These are phyloP conservation scores for Andrena dorsata DNA, from an alignment of 2,888 invertebrate genomes.

Conservation along the genomic window DNA sequence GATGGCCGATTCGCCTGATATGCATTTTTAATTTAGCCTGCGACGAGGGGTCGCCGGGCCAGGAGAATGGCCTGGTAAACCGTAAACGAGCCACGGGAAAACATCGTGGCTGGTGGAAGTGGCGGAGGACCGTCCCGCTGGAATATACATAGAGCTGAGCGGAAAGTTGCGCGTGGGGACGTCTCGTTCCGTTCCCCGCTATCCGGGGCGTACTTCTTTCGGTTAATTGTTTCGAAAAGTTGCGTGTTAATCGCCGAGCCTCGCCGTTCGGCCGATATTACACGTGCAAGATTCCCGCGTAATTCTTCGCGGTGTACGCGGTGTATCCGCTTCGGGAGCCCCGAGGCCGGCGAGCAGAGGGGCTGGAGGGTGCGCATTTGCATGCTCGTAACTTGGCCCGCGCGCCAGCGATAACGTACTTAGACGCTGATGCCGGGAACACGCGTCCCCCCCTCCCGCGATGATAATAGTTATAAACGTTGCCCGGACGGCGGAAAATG, in stretches of 20 bases:
- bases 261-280: slow-evolving; percentile 36
- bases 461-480: slow-evolving; percentile 56
- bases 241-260: slow-evolving; percentile 56
- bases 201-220: slow-evolving; percentile 45
- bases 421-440: slow-evolving; percentile 49
- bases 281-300: slow-evolving; percentile 53
- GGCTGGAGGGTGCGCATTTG: slow-evolving; percentile 51
- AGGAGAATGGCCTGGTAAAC: not conserved
- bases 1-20: slow-evolving; percentile 46
- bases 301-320: slow-evolving; percentile 53
- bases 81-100: slow-evolving; percentile 40
- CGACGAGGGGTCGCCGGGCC: not conserved
- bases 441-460: slow-evolving; percentile 17
- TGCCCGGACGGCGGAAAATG: slow-evolving; percentile 1
- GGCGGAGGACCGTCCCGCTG: not conserved
- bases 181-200: slow-evolving; percentile 51
- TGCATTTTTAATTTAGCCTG: slow-evolving; percentile 49
- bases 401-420: slow-evolving; percentile 54
- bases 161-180: slow-evolving; percentile 11
- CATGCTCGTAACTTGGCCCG: slow-evolving; percentile 61
- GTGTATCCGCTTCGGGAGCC: slow-evolving; percentile 40
- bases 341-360: not conserved
- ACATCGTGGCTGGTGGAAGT: not conserved
- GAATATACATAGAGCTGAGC: not conserved
- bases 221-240: slow-evolving; percentile 58